Conservation (phyloP, 2,888 invertebrate species). For the Acanthococcus lagerstroemiae region DNA sequence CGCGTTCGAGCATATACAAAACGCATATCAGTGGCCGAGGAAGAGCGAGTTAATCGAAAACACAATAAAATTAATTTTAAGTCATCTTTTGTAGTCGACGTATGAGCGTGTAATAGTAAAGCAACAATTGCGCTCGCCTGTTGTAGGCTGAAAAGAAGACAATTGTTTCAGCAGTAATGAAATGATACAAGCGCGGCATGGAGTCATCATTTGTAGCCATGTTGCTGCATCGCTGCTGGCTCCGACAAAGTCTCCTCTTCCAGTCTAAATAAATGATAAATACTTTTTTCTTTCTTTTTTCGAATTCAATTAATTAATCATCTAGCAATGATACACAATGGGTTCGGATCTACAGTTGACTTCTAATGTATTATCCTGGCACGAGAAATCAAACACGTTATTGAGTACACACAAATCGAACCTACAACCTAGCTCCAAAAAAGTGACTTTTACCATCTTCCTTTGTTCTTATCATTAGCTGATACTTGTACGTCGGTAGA, state of each 20-base stretch:
- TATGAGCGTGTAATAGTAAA: conserved; percentile 26
- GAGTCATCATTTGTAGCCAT: conserved; percentile 25
- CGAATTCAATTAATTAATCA: conserved; percentile 23
- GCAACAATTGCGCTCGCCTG: conserved; percentile 22
- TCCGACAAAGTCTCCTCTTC: conserved; percentile 26
- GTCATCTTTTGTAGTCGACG: conserved; percentile 23
- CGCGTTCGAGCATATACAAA: neutral
- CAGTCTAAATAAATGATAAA: conserved; percentile 28
- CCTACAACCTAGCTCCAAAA: no score
- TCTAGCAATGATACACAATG: conserved; percentile 13
- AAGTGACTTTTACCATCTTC: no score
- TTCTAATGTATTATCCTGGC: no score
- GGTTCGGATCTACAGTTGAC: neutral
- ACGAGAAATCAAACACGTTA: no score
- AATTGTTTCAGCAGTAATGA: conserved; percentile 30
- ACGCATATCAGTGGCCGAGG: neutral
- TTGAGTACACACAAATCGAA: no score
- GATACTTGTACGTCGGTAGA: no score
- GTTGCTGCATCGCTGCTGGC: conserved; percentile 20
- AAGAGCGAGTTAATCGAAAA: conserved; percentile 3
- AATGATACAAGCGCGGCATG: conserved; percentile 24
- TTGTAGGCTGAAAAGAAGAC: conserved; percentile 16
- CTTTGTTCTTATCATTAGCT: no score
- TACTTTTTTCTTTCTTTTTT: conserved; percentile 11
- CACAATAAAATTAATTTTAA: conserved; percentile 28